Evolutionary conservation across 1,140 invertebrate genomes (phyloP), one percentile per base, ranked within the genome.

Genomic region (Drosophila nasuta): DNA sequence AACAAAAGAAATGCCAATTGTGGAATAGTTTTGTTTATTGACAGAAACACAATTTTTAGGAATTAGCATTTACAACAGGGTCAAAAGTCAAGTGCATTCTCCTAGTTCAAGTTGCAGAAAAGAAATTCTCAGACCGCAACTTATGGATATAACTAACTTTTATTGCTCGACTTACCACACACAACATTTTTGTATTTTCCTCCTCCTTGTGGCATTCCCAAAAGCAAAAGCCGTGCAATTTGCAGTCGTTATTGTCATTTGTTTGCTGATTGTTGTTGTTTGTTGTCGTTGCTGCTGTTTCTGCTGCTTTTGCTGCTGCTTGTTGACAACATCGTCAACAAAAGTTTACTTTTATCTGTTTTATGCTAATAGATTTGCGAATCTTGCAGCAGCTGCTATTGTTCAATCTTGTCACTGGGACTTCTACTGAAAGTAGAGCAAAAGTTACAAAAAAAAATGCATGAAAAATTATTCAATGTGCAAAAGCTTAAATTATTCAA

Each of bases 331-430:
- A 60, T 78, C 70, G 73, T 79, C 82, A 75, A 82, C 68, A 76
- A 79, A 75, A 86, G 83, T 86, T 86, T 74, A 69, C 78, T 86
- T 87, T 87, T 79, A 86, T 86, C 79, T 76, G 83, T 79, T 78
- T 88, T 86, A 86, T 88, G 82, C 82, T 86, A 86, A 86, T 86
- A 86, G 57, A 88, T 82, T 77, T 57, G 52, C 66, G 64, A 56
- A 79, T 71, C 80, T 79, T 79, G 66, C 71, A 88, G 54, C 83
- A 88, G 82, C 77, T 82, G 83, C 76, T 82, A 43, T 77, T 60
- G 38, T 30, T 38, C 28, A 15, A 38, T 51, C 11, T 51, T 25
- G 8, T 30, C 48, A 41, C 28, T 38, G 5, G 8, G 15, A 17
- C 35, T 49, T 41, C 5, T 3, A 5, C 48, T 75, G 66, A 25